A percentile compares a stretch with the other conserved stretches of the same genome.
Conservation (phyloP, 1,140 invertebrate genomes). For the Stenopsyche tienmushanensis region DNA sequence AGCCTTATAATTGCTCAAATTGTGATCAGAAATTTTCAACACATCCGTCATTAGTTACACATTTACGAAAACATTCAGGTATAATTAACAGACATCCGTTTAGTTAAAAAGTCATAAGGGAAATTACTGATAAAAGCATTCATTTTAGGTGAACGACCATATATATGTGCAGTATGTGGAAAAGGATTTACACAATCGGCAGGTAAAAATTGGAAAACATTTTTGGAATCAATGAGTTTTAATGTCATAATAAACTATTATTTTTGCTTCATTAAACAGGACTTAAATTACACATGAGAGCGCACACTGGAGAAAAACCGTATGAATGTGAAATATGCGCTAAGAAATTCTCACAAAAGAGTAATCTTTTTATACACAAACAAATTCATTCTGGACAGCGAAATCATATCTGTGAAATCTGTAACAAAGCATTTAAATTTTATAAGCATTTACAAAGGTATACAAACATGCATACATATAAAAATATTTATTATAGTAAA, state of each 20-base stretch:
- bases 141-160: slow-evolving; percentile 34
- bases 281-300: slow-evolving; percentile 38
- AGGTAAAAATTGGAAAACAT: slow-evolving; percentile 22
- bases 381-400: slow-evolving; percentile 37
- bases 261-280: slow-evolving; percentile 24
- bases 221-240: slow-evolving; percentile 6
- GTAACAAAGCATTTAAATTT: slow-evolving; percentile 38
- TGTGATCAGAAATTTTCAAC: slow-evolving; percentile 37
- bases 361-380: slow-evolving; percentile 39
- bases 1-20: slow-evolving; percentile 32
- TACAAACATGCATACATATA: background rate
- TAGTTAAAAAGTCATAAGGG: background rate
- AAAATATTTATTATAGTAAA: background rate
- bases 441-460: slow-evolving; percentile 40
- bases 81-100: background rate
- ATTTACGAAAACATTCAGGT: slow-evolving; percentile 36
- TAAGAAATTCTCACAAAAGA: slow-evolving; percentile 38
- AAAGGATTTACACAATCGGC: slow-evolving; percentile 36
- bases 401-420: slow-evolving; percentile 33
- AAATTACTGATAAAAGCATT: background rate
- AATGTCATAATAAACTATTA: slow-evolving; percentile 9
- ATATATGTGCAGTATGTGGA: slow-evolving; percentile 37
- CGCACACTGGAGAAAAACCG: slow-evolving; percentile 38
- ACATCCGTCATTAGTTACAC: slow-evolving; percentile 28
- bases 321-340: slow-evolving; percentile 37